Conservation (phyloP, 2,113 vertebrate genomes). For the Albula goreensis region DNA sequence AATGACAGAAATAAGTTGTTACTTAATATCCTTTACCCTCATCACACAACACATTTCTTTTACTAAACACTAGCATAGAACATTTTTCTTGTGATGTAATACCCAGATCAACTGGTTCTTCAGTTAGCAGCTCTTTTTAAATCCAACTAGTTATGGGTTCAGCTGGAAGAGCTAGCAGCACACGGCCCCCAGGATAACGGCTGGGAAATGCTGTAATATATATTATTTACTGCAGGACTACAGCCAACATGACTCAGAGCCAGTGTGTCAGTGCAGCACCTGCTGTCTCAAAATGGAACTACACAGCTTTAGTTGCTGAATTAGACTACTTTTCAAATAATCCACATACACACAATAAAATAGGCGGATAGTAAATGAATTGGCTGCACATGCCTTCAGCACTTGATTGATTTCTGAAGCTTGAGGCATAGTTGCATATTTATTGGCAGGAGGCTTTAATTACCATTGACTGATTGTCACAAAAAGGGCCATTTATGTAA, state of each 20-base stretch:
- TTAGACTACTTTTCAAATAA: not conserved
- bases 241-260: not conserved
- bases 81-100: not conserved
- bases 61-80: not conserved
- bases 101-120: not conserved
- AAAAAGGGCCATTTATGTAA: not conserved
- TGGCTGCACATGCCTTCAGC: not conserved
- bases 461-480: not conserved
- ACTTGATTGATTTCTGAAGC: slow-evolving; percentile 2
- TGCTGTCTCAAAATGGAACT: slow-evolving; percentile 51
- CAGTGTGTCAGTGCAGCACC: slow-evolving; percentile 56
- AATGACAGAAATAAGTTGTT: not conserved
- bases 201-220: no score
- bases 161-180: not conserved
- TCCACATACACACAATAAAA: not conserved
- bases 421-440: not conserved
- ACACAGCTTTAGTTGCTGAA: slow-evolving; percentile 8
- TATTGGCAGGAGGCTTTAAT: not conserved
- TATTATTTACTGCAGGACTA: not conserved
- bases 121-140: not conserved
- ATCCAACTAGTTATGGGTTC: not conserved
- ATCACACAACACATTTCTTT: not conserved
- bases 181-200: no score
- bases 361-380: not conserved
- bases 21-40: not conserved